Base-by-base conservation (phyloP, 2,113 vertebrate species). In the Xenopus laevis region DNA sequence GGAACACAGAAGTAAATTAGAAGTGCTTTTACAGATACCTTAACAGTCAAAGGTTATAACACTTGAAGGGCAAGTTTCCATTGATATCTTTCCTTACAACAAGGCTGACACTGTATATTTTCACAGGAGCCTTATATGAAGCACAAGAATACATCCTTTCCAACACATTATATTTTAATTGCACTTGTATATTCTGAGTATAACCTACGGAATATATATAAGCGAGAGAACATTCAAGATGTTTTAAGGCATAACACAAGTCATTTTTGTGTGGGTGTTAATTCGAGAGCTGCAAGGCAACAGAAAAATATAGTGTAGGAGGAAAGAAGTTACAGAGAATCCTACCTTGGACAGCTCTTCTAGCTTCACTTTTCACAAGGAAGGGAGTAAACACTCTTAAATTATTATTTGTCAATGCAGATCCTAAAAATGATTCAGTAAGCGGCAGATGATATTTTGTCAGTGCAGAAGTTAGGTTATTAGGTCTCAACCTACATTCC, bases 331-430 rank as follows among this genome's bases (percentile, higher is more conserved):
- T 71, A 69, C 77, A 55, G 55, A 45, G 3, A 65, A 68, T 4
- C 87, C 21, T 89, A 91, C 90, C 91, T 90, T 82, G 69, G 53
- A 78, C 81, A 78, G 85, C 74, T 81, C 81, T 84, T 70, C 70
- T 78, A 71, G 82, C 10, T 10, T 10, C 76, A 4, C 79, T 79
- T 55, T 79, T 75, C 78, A 73, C 17, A 0, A 47, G 17, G 57
- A 64, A 68, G 76, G 30, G 1, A n/a, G 23, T 81, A 71, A 68
- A 68, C 7, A 0, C 17, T 20, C 83, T 66, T 78, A 76, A 61
- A 0, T 16, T 52, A 66, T 62, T 15, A 77, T 78, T 60, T 3
- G 0, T 63, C 10, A 61, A 71, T 62, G 60, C 45, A 65, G 20
- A 57, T 10, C 27, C 45, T 55, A 60, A 33, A 60, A 55, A 33